Evolutionary conservation across 2,113 vertebrate species (phyloP).

Genomic region (Otocyon megalotis): DNA sequence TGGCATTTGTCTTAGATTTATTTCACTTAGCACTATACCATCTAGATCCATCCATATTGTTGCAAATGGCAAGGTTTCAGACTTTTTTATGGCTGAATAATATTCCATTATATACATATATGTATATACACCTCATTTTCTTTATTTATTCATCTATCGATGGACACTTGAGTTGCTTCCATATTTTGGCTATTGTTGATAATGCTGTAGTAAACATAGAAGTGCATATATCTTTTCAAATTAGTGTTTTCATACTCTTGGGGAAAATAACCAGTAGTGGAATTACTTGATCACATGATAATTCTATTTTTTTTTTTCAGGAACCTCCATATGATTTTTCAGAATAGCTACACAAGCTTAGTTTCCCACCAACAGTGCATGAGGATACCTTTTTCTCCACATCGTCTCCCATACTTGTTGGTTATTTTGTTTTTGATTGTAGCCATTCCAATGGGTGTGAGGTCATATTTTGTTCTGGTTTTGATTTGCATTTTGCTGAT

Average conservation of each 20-base stretch:
- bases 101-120: background rate
- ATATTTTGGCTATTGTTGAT: background rate
- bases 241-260: background rate
- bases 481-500: background rate
- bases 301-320: background rate
- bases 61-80: background rate
- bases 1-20: background rate
- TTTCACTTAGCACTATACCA: background rate
- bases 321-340: background rate
- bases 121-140: background rate
- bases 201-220: background rate
- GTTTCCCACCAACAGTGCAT: background rate
- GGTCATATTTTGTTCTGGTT: background rate
- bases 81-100: background rate
- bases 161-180: background rate
- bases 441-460: background rate
- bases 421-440: background rate
- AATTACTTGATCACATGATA: background rate
- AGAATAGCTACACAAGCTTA: background rate
- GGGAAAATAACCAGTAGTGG: background rate
- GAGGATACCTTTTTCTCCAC: background rate
- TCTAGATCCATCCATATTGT: background rate
- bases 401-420: background rate
- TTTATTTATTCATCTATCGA: background rate
- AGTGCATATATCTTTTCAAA: background rate